Evolutionary conservation across 2,113 vertebrate genomes (phyloP).

Genomic region (Nestor notabilis): DNA sequence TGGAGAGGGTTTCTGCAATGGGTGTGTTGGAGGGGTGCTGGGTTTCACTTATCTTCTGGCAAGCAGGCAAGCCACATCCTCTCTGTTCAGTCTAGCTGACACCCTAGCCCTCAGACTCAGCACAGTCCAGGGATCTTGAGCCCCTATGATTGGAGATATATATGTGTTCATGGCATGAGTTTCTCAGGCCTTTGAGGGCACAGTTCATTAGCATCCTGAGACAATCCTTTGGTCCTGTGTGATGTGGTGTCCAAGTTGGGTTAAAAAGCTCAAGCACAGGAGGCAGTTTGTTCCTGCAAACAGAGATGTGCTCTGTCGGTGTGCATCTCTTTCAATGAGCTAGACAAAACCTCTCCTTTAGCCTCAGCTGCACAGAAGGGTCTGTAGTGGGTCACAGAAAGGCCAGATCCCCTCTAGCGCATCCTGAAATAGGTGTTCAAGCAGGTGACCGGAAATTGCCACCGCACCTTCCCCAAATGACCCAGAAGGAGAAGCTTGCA

Average conservation of each 20-base stretch:
- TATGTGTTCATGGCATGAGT: not conserved
- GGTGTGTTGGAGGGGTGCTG: not conserved
- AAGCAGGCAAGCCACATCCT: not conserved
- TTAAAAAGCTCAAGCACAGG: not conserved
- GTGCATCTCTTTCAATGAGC: not conserved
- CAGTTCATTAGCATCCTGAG: not conserved
- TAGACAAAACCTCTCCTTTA: not conserved
- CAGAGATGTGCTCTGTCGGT: not conserved
- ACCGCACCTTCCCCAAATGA: not conserved
- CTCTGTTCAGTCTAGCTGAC: not conserved
- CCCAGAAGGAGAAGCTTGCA: not conserved
- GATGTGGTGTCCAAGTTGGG: not conserved
- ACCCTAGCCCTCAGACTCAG: not conserved
- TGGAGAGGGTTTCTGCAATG: not conserved
- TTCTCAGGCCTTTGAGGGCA: not conserved
- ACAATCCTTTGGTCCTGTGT: not conserved
- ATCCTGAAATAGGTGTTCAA: not conserved
- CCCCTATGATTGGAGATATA: rapidly evolving
- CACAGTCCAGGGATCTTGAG: not conserved
- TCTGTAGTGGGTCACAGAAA: not conserved
- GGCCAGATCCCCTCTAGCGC: rapidly evolving
- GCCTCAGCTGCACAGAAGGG: not conserved
- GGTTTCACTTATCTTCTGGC: not conserved
- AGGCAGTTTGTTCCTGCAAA: not conserved
- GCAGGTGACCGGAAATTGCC: not conserved